A percentile compares a stretch with the other conserved stretches of the same genome.
These are phyloP conservation scores for Siniperca chuatsi DNA, from an alignment of 2,113 vertebrate genomes.

Conservation along the genomic window DNA sequence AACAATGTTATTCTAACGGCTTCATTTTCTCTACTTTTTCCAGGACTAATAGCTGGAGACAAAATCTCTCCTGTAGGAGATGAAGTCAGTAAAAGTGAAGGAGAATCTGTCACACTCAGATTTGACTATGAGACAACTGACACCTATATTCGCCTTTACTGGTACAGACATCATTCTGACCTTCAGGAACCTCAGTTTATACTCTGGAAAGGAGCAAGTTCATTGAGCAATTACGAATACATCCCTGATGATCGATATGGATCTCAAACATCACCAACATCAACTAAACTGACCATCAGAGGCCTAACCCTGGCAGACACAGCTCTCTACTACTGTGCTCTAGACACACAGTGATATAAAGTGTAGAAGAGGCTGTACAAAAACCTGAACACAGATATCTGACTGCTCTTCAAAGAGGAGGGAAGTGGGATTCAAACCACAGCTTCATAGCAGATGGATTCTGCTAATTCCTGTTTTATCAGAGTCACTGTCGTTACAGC, in stretches of 20 bases:
- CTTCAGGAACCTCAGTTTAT: constrained; percentile 48
- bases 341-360: too few relatives aligned
- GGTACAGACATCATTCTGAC: constrained; percentile 54
- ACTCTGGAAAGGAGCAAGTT: constrained; percentile 24
- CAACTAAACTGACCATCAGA: too few relatives aligned
- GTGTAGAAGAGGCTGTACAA: too few relatives aligned
- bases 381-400: too few relatives aligned
- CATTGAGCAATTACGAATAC: fast-evolving
- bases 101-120: constrained; percentile 39
- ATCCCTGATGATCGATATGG: neutral
- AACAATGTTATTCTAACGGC: constrained; percentile 8
- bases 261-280: too few relatives aligned
- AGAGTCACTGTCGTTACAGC: constrained; percentile 17
- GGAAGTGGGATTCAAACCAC: constrained; percentile 40
- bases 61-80: neutral
- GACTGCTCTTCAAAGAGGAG: too few relatives aligned
- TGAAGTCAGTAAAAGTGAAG: constrained; percentile 45
- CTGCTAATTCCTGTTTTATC: constrained; percentile 19
- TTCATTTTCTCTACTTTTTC: neutral
- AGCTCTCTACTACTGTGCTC: too few relatives aligned
- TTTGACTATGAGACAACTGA: neutral
- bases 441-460: constrained; percentile 20
- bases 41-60: too few relatives aligned
- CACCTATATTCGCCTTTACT: fast-evolving
- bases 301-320: too few relatives aligned